Conservation (phyloP, 1,140 invertebrate species). For the Atopsyche davidsoni region DNA sequence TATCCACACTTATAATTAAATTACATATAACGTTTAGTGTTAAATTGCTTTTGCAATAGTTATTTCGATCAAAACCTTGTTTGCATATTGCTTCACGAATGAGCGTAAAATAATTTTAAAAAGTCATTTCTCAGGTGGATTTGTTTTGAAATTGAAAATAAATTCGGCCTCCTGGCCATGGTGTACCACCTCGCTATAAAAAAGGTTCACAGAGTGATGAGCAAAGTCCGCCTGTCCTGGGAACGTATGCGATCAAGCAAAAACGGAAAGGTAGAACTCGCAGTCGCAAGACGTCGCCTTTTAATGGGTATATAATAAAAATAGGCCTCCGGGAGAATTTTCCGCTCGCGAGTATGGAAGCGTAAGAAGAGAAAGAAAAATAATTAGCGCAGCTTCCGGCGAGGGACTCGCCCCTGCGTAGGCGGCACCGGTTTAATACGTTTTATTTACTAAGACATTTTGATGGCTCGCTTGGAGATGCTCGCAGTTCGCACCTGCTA, state of each 20-base stretch:
- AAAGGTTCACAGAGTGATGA: conserved; percentile 12
- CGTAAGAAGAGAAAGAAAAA: conserved; percentile 20
- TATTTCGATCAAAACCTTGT: no score
- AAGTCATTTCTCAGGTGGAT: conserved; percentile 25
- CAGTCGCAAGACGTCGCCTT: conserved; percentile 15
- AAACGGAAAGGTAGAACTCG: conserved; percentile 24
- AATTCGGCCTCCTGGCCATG: conserved; percentile 17
- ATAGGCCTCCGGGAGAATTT: conserved; percentile 18
- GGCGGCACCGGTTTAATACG: conserved; percentile 23
- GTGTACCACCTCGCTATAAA: conserved; percentile 2
- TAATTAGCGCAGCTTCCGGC: conserved; percentile 18
- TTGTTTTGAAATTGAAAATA: conserved; percentile 27
- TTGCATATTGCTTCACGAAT: no score
- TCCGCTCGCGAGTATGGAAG: conserved; percentile 5
- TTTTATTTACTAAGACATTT: conserved; percentile 28
- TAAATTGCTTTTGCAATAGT: no score
- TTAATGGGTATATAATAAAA: conserved; percentile 27
- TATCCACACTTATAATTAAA: no score
- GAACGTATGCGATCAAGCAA: conserved; percentile 29
- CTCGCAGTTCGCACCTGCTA: conserved; percentile 18
- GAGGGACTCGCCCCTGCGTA: neutral
- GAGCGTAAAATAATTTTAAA: conserved; percentile 30
- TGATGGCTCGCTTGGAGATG: conserved; percentile 19
- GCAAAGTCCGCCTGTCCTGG: conserved; percentile 19
- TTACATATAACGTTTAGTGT: no score